phyloP scores from a whole-genome alignment of 2,888 invertebrate species.

The Ellobium chinense region DNA sequence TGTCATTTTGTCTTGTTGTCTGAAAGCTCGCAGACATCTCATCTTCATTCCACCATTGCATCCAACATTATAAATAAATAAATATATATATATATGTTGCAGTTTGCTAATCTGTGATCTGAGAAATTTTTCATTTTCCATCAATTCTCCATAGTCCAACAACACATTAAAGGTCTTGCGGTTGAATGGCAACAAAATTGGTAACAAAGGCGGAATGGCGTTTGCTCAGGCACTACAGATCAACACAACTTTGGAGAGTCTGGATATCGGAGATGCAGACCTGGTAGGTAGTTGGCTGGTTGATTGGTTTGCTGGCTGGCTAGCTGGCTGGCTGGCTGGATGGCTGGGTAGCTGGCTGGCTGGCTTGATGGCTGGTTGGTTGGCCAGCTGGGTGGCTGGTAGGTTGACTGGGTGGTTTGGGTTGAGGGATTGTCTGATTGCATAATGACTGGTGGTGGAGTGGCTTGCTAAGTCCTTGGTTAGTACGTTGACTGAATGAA shows the following conservation, averaged over 20 bases:
- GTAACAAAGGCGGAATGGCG: conserved; percentile 77
- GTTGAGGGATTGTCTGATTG: too few species aligned
- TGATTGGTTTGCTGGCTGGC: background rate
- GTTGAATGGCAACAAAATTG: conserved; percentile 78
- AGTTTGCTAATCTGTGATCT: too few species aligned
- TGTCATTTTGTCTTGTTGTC: too few species aligned
- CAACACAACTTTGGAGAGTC: conserved; percentile 71
- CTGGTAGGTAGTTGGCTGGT: conserved; percentile 59
- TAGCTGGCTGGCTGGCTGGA: background rate
- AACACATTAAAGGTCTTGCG: conserved; percentile 66
- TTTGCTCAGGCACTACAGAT: conserved; percentile 78
- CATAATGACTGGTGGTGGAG: background rate
- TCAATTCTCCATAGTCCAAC: conserved; percentile 65
- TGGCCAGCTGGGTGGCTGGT: background rate
- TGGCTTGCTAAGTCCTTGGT: background rate
- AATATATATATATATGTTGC: too few species aligned
- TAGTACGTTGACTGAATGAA: background rate
- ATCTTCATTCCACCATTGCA: too few species aligned
- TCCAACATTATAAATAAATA: too few species aligned
- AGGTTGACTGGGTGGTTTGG: too few species aligned
- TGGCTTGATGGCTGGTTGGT: background rate
- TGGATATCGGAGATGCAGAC: conserved; percentile 78
- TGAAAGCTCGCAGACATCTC: too few species aligned
- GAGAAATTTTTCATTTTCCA: background rate
- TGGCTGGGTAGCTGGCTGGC: too few species aligned